A percentile compares a stretch with the other conserved stretches of the same genome.
Evolutionary conservation across 2,113 vertebrate genomes (phyloP).

Genomic region (Phalacrocorax pelagicus): DNA sequence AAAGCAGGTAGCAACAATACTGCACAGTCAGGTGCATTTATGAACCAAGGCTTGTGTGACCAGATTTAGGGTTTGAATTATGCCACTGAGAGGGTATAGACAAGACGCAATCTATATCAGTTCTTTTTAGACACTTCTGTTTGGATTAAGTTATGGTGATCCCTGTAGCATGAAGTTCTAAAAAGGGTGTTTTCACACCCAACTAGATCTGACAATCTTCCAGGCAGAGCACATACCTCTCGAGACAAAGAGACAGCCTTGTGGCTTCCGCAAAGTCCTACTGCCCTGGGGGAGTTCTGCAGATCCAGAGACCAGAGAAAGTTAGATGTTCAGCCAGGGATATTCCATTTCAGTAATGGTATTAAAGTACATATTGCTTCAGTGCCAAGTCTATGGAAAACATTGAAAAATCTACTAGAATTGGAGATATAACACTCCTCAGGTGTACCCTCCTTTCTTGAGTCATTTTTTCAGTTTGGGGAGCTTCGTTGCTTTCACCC

Average conservation of each 20-base stretch:
- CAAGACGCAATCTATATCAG: neutral
- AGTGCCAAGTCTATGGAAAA: neutral
- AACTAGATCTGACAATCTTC: neutral
- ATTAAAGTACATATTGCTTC: neutral
- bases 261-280: neutral
- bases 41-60: neutral
- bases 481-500: neutral
- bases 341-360: neutral
- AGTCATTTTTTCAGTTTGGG: neutral
- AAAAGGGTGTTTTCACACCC: neutral
- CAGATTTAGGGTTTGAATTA: neutral
- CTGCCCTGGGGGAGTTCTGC: neutral
- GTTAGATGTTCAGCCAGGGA: neutral
- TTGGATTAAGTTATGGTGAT: neutral
- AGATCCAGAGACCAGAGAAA: neutral
- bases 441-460: neutral
- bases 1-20: neutral
- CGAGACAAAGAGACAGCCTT: neutral
- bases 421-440: neutral
- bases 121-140: neutral
- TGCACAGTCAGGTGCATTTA: neutral
- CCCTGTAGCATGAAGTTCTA: neutral
- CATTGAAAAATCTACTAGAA: neutral
- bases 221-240: neutral
- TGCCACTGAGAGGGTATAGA: neutral